Base-by-base conservation (phyloP, 2,797 vertebrate genomes). In the Karalla daura region DNA sequence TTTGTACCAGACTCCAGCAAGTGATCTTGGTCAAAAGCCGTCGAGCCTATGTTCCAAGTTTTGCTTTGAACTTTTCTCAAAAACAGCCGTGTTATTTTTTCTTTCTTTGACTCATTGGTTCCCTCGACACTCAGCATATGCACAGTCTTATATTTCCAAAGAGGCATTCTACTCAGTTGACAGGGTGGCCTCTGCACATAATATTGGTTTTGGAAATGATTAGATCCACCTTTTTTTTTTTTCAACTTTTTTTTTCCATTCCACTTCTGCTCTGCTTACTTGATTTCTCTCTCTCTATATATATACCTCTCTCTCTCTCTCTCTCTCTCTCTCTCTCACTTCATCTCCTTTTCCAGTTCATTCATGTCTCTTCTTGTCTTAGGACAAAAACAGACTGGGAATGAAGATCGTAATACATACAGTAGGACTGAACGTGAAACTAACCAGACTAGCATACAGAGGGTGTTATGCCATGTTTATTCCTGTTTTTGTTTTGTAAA, bases 401-500 rank as follows among this genome's bases (percentile, higher is more conserved):
- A 35, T 28, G 20, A 15, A 43, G 37, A 32, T 20, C n/a, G 2
- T 24, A 58, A 43, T 49, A 23, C 13, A 53, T 55, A 67, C 17
- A 56, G 54, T 15, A 71, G 53, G 13, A 39, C 17, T 28, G 15
- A 37, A 47, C n/a, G 2, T 10, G 13, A 37, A 69, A 45, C 25
- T 3, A 40, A 24, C 28, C 1, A 20, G 45, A 52, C 3, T 43
- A 17, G 43, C 36, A 62, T 67, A 25, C 15, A 39, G 1, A 33
- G n/a, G 20, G 21, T 45, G 23, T 63, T 47, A 20, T 40, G 35
- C 46, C 20, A 44, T 58, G 28, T 71, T 55, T 60, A 4, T 44
- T 13, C 28, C 47, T 70, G 70, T 58, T 78, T 74, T 36, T 81
- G 36, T 74, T 70, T 66, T 75, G 47, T 25, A 10, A 13, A 65